Evolutionary conservation across 2,888 invertebrate genomes (phyloP), one percentile per base, ranked within the genome.

Genomic region (Stenotaenia linearis): DNA sequence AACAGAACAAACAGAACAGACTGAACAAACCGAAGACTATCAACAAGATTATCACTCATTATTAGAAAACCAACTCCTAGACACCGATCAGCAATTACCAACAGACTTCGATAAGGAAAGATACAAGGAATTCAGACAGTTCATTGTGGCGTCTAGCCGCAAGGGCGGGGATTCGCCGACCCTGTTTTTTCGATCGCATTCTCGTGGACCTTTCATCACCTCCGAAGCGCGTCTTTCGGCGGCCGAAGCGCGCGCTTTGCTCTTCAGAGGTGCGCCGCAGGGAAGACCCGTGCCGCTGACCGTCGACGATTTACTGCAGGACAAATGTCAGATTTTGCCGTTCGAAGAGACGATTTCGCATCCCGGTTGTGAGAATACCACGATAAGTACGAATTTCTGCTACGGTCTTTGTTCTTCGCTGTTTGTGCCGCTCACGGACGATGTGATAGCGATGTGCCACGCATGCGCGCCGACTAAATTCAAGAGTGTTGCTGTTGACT

Each of bases 361-460:
- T 12, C 40, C 37, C 28, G 77, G 77, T 6, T 77, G 77, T 25
- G 45, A 45, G 7, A 77, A 77, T 23, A 4, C 45, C 21, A 77
- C 77, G 28, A 40, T 77, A n/a, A 21, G 45, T 28, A 40, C 32
- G 37, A 35, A 77, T 40, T 40, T 79, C n/a, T 79, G 79, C n/a
- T 79, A 79, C 40, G 79, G 79, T 6, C 79, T 79, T 25, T 79
- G 79, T 74, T 79, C 79, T 18, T 74, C 74, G 23, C 37, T 79
- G 23, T 79, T 79, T 37, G 74, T 79, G 18, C 79, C 79, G 21
- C 5, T 74, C 7, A 5, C 32, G 10, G 74, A 79, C 28, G 78
- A 78, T 7, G 45, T 30, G 4, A 78, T 78, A 56, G 61, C 61
- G 1, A 61, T 61, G 37, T 77, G 77, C 40, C 18, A n/a, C 18